phyloP scores from a whole-genome alignment of 2,797 vertebrate genomes.

The Acrocephalus scirpaceus region DNA sequence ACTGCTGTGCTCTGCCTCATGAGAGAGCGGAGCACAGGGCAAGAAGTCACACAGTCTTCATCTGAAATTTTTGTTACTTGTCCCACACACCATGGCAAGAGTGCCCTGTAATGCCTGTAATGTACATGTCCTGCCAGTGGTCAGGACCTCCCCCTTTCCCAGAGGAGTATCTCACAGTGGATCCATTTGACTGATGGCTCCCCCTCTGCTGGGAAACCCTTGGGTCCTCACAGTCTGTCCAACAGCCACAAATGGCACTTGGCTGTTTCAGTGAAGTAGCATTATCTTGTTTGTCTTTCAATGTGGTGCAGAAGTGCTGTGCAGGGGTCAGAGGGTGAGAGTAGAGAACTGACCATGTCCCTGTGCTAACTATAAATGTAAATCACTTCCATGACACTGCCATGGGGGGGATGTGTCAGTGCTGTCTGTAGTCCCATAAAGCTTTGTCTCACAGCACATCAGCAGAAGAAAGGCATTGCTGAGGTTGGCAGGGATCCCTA shows the following conservation, averaged over 20 bases:
- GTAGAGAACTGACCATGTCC: neutral
- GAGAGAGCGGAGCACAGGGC: neutral
- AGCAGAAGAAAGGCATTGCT: neutral
- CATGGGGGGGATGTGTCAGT: neutral
- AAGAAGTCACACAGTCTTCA: neutral
- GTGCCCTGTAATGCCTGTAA: neutral
- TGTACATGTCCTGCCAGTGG: neutral
- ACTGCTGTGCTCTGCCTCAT: neutral
- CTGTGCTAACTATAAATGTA: neutral
- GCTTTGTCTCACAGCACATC: neutral
- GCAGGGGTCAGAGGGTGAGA: neutral
- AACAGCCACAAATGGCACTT: neutral
- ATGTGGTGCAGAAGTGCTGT: neutral
- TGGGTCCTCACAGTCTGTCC: neutral
- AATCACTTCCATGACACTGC: neutral
- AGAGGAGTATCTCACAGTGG: neutral
- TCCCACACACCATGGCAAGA: neutral
- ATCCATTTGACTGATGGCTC: neutral
- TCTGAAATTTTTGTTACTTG: neutral
- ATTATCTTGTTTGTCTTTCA: neutral
- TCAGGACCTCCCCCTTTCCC: neutral
- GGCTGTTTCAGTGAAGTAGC: neutral
- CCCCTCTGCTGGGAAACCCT: neutral
- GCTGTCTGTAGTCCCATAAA: neutral
- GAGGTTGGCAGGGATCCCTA: neutral